Evolutionary conservation across 64 coral and sea anemone species (phyloP).

Genomic region (Dendronephthya gigantea): DNA sequence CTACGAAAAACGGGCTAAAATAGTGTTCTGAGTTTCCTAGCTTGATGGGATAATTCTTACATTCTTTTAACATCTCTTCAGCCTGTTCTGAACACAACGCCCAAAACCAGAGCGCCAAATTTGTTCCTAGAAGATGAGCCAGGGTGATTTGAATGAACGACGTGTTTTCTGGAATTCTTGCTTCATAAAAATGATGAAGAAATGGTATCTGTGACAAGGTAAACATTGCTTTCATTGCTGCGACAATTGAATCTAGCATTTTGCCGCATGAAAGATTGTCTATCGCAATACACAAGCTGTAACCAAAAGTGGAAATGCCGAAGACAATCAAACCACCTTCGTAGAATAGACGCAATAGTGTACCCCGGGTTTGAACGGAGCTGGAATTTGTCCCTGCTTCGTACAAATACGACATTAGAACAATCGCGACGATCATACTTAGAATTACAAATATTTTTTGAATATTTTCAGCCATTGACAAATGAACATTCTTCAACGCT

Average conservation of each 20-base stretch:
- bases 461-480: too few relatives aligned
- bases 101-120: neutral
- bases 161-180: neutral
- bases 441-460: too few relatives aligned
- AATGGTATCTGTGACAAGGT: neutral
- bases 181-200: neutral
- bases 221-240: neutral
- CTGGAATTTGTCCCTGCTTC: too few relatives aligned
- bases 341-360: neutral
- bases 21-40: neutral
- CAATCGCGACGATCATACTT: too few relatives aligned
- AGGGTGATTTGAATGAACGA: neutral
- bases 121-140: neutral
- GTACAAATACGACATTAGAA: too few relatives aligned
- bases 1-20: neutral
- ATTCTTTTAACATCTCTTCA: neutral
- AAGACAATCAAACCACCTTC: neutral
- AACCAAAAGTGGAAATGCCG: neutral
- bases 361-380: neutral
- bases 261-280: neutral
- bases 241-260: neutral
- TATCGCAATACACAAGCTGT: neutral
- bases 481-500: too few relatives aligned
- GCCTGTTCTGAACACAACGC: neutral
- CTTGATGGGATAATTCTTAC: neutral